Percentiles rank a stretch among this genome's conserved stretches.
Evolutionary conservation across 2,113 vertebrate species (phyloP).

Genomic region (Hemicordylus capensis): DNA sequence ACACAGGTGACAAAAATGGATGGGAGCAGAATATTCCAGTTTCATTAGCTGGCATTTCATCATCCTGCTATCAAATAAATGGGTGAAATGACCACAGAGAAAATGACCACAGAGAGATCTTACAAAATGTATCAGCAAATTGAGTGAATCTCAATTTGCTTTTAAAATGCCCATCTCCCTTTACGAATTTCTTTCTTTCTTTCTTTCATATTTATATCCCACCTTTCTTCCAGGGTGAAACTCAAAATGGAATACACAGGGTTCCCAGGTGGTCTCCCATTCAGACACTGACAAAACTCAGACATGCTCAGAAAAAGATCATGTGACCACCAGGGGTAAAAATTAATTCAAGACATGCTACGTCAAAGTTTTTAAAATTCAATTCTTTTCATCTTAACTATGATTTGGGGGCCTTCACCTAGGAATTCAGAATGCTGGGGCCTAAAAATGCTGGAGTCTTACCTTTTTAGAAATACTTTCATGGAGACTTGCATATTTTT

Average conservation of each 20-base stretch:
- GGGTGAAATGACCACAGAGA: background rate
- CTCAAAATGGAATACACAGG: too few species aligned
- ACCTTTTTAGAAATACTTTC: slow-evolving; percentile 52
- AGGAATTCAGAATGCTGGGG: background rate
- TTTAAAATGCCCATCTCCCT: too few species aligned
- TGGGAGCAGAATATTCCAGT: too few species aligned
- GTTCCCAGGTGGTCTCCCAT: too few species aligned
- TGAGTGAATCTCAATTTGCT: background rate
- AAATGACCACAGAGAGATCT: background rate
- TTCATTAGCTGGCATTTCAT: too few species aligned
- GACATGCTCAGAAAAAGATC: too few species aligned
- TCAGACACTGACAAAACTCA: too few species aligned
- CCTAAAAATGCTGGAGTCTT: background rate
- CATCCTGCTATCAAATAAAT: background rate
- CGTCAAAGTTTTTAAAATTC: too few species aligned
- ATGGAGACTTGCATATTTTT: accelerated
- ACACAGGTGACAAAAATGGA: too few species aligned
- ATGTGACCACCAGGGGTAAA: background rate
- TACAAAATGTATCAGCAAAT: background rate
- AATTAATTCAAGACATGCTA: background rate
- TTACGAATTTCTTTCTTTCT: too few species aligned
- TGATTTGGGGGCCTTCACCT: background rate
- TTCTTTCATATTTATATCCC: too few species aligned
- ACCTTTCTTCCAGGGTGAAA: too few species aligned
- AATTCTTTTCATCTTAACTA: background rate